Evolutionary conservation across 2,113 vertebrate species (phyloP).

Genomic region (Numenius arquata): DNA sequence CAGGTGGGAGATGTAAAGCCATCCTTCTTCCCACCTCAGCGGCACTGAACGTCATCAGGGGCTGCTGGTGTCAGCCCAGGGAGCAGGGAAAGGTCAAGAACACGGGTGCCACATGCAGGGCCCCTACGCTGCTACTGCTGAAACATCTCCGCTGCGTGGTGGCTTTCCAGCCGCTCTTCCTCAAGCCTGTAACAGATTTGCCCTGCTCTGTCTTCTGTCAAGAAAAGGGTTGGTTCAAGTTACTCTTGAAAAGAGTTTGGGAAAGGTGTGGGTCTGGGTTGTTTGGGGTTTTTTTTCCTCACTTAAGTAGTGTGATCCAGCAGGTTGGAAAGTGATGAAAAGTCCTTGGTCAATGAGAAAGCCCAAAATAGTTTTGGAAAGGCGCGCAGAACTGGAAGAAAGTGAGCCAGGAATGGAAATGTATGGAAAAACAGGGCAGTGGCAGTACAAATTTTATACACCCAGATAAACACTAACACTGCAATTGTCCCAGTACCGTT

Average conservation of each 20-base stretch:
- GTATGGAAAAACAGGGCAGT: accelerated
- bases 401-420: accelerated
- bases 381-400: accelerated
- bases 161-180: background rate
- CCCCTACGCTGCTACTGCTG: background rate
- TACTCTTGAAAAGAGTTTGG: background rate
- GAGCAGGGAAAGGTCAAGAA: background rate
- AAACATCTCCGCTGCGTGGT: accelerated
- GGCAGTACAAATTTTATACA: accelerated
- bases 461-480: accelerated
- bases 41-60: accelerated
- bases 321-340: slow-evolving; percentile 54
- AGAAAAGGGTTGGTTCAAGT: background rate
- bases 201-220: background rate
- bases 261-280: background rate
- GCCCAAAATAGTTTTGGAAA: background rate
- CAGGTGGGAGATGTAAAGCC: background rate
- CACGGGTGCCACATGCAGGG: accelerated
- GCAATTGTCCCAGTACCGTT: accelerated
- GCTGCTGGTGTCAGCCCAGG: background rate
- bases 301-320: slow-evolving; percentile 53
- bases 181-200: background rate
- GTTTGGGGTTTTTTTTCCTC: too few relatives aligned
- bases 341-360: slow-evolving; percentile 63
- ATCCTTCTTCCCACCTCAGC: background rate